These are phyloP conservation scores for Gymnoscopelus microlampas DNA, from an alignment of 2,797 vertebrate species.

Conservation along the genomic window DNA sequence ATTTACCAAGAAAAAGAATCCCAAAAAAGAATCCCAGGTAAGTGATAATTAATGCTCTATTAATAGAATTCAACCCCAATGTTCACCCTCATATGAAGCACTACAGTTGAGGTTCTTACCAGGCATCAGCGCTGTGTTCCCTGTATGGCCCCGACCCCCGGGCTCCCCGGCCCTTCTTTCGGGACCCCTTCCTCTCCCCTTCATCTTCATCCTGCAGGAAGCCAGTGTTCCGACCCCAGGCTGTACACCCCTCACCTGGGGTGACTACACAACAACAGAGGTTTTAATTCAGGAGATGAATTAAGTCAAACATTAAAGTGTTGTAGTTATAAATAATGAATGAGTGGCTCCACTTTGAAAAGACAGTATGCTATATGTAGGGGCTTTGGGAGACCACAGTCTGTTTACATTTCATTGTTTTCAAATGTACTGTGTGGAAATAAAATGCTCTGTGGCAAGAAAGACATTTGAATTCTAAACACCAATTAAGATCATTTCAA, in stretches of 20 bases:
- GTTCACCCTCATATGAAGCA: background rate
- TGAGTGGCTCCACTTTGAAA: background rate
- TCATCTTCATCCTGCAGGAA: constrained; percentile 88
- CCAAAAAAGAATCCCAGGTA: too few relatives aligned
- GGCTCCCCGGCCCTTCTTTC: constrained; percentile 88
- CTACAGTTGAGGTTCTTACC: constrained; percentile 68
- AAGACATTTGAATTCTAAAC: too few relatives aligned
- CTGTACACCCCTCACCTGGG: constrained; percentile 86
- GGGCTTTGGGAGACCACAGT: too few relatives aligned
- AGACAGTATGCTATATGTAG: background rate
- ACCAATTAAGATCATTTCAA: too few relatives aligned
- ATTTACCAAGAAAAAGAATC: too few relatives aligned
- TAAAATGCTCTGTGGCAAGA: too few relatives aligned
- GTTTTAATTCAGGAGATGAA: background rate
- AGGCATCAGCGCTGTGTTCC: constrained; percentile 89
- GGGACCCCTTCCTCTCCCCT: constrained; percentile 88
- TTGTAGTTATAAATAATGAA: background rate
- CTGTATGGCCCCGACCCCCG: constrained; percentile 85
- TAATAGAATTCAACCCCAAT: too few relatives aligned
- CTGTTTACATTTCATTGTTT: too few relatives aligned
- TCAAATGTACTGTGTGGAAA: too few relatives aligned
- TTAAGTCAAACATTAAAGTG: background rate
- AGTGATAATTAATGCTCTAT: too few relatives aligned
- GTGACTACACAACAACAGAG: constrained; percentile 83
- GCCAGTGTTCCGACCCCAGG: constrained; percentile 84